phyloP scores from a whole-genome alignment of 2,797 vertebrate species.

The Pelobates cultripes region DNA sequence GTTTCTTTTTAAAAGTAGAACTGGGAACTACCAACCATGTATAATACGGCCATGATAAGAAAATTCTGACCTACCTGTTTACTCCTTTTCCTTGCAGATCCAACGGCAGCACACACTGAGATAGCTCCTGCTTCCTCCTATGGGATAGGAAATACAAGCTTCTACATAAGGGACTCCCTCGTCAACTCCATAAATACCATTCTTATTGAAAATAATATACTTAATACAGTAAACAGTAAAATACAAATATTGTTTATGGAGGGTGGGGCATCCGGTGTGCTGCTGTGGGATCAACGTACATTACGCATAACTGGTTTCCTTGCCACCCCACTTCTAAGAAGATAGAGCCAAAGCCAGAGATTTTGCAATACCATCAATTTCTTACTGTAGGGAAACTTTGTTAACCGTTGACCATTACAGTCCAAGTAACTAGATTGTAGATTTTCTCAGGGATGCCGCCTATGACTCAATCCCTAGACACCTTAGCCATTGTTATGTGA shows the following conservation, averaged over 20 bases:
- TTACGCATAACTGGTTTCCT: background rate
- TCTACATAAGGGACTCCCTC: background rate
- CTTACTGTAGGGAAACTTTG: no score
- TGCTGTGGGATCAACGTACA: background rate
- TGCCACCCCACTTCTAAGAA: background rate
- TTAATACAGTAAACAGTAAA: background rate
- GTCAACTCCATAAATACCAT: background rate
- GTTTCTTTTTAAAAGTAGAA: background rate
- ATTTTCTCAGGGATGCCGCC: no score
- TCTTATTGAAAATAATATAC: background rate
- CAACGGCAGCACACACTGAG: slow-evolving; percentile 1
- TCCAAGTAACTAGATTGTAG: no score
- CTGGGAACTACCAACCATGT: background rate
- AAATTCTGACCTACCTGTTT: background rate
- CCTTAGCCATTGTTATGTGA: no score
- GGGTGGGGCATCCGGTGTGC: background rate
- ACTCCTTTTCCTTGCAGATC: background rate
- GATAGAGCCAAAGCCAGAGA: no score
- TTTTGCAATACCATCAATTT: no score
- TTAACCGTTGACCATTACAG: no score
- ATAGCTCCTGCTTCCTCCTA: slow-evolving; percentile 1
- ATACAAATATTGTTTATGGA: background rate
- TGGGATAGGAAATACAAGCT: background rate
- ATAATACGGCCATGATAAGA: background rate
- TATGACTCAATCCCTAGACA: no score